Percentiles rank a stretch among this genome's conserved stretches.
Conservation (phyloP, 1,140 invertebrate genomes). For the Radopholus similis region DNA sequence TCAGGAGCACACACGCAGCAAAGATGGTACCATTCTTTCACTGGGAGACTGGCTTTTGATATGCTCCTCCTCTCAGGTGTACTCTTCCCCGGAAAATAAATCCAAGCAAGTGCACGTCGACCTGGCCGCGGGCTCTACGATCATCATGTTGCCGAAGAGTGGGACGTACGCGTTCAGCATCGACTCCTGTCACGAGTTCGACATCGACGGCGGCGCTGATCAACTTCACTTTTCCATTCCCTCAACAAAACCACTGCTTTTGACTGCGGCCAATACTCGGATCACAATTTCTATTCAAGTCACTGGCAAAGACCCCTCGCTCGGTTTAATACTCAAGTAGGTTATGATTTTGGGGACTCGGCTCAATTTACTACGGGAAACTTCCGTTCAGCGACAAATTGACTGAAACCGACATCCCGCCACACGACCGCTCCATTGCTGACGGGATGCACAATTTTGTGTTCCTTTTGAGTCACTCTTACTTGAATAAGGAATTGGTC, state of each 20-base stretch:
- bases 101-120: not conserved
- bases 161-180: constrained; percentile 2
- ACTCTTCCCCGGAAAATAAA: not conserved
- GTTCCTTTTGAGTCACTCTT: no score
- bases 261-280: not conserved
- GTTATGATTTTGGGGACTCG: no score
- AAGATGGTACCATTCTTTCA: constrained; percentile 3
- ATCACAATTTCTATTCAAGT: not conserved
- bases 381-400: no score
- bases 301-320: not conserved
- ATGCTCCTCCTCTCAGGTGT: not conserved
- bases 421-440: no score
- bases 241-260: not conserved
- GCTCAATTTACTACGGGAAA: no score
- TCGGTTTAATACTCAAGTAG: not conserved
- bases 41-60: no score
- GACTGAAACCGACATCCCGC: no score
- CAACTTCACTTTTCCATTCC: not conserved
- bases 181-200: constrained; percentile 22
- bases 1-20: constrained; percentile 7
- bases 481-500: no score
- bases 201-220: constrained; percentile 4
- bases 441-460: no score
- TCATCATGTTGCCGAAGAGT: not conserved
- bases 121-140: not conserved